A percentile compares a stretch with the other conserved stretches of the same genome.
These are phyloP conservation scores for Acanthaster planci DNA, from an alignment of 35 echinoderm and acorn worm species.

Conservation along the genomic window DNA sequence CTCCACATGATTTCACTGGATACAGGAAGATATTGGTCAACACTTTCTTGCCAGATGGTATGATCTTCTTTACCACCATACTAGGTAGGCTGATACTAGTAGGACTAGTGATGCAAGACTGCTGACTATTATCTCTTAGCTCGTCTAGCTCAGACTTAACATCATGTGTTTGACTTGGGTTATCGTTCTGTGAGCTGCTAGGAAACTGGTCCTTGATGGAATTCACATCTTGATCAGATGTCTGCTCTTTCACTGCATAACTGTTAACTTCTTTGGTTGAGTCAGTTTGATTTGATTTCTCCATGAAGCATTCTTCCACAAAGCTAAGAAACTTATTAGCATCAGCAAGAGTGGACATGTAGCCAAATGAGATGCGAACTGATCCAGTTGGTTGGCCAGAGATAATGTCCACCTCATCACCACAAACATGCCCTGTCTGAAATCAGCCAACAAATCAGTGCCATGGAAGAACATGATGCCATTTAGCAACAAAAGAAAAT, in stretches of 20 bases:
- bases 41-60: background rate
- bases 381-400: constrained; percentile 88
- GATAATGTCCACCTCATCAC: constrained; percentile 90
- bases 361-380: constrained; percentile 92
- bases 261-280: background rate
- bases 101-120: too few relatives aligned
- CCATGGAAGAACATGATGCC: background rate
- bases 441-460: background rate
- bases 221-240: background rate
- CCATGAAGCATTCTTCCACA: constrained; percentile 59
- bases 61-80: background rate
- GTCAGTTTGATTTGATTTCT: background rate
- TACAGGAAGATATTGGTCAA: constrained; percentile 84
- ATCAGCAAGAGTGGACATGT: constrained; percentile 86
- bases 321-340: constrained; percentile 70
- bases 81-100: too few relatives aligned
- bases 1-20: constrained; percentile 94
- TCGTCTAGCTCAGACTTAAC: too few relatives aligned
- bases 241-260: background rate
- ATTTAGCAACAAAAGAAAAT: too few relatives aligned
- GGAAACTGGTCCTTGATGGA: background rate
- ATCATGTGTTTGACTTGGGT: too few relatives aligned
- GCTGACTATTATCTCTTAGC: too few relatives aligned
- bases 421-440: constrained; percentile 94
- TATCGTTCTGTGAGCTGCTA: background rate